phyloP scores from a whole-genome alignment of 2,888 invertebrate genomes.

The Arenicola marina region DNA sequence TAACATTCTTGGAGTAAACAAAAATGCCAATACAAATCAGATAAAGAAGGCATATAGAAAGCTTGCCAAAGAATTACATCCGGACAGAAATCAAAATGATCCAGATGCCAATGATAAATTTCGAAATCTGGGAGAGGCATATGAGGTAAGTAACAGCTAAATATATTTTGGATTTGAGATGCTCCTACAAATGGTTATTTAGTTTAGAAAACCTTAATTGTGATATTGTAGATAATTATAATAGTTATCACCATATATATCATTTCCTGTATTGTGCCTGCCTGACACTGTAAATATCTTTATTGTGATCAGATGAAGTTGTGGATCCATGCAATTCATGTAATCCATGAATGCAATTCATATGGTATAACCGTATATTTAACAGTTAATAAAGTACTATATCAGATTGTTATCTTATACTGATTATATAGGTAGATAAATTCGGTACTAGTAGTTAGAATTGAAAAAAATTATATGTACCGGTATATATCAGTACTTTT shows the following conservation, averaged over 20 bases:
- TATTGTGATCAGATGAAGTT: no score
- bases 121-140: slow-evolving; percentile 93
- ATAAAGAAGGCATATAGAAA: slow-evolving; percentile 97
- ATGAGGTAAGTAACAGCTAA: slow-evolving; percentile 70
- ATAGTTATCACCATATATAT: neutral
- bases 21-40: slow-evolving; percentile 86
- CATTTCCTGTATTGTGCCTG: no score
- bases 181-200: neutral
- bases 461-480: no score
- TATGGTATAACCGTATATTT: no score
- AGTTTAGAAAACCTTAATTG: neutral
- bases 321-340: no score
- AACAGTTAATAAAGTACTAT: no score
- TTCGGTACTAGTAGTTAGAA: no score
- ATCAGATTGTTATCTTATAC: no score
- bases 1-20: slow-evolving; percentile 83
- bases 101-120: slow-evolving; percentile 91
- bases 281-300: no score
- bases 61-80: slow-evolving; percentile 94
- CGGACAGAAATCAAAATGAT: slow-evolving; percentile 95
- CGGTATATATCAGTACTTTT: no score
- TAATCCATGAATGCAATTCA: no score
- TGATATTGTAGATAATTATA: neutral
- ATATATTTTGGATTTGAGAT: neutral
- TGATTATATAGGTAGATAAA: no score